Conservation (phyloP, 1,140 invertebrate species). For the Dryas iulia region DNA sequence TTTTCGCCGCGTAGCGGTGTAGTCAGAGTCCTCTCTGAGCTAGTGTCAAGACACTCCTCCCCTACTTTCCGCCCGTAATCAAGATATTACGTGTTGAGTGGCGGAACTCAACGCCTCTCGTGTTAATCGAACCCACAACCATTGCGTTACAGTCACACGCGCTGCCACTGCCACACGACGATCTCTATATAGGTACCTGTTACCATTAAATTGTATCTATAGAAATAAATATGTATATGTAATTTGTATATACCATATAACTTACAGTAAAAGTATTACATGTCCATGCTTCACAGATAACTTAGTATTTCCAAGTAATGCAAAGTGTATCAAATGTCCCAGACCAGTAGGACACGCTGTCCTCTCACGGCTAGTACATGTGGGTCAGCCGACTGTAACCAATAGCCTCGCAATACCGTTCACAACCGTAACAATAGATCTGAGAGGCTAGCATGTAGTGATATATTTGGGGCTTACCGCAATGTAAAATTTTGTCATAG, state of each 20-base stretch:
- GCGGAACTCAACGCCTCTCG: too few relatives aligned
- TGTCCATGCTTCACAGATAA: neutral
- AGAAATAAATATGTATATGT: too few relatives aligned
- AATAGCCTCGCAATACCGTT: slow-evolving; percentile 27
- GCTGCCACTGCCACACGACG: too few relatives aligned
- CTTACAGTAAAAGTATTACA: neutral
- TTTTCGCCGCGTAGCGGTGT: too few relatives aligned
- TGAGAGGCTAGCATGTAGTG: neutral
- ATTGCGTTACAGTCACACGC: too few relatives aligned
- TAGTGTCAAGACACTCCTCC: too few relatives aligned
- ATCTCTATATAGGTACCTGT: too few relatives aligned
- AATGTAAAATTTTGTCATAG: slow-evolving; percentile 5
- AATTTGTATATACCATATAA: neutral
- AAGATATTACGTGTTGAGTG: too few relatives aligned
- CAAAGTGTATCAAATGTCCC: slow-evolving; percentile 12
- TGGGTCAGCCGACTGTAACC: slow-evolving; percentile 38
- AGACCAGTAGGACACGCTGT: slow-evolving; percentile 15
- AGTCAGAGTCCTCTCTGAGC: too few relatives aligned
- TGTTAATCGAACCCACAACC: too few relatives aligned
- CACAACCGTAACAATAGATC: slow-evolving; percentile 32
- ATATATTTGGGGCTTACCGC: slow-evolving; percentile 8
- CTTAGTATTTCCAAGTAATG: slow-evolving; percentile 2
- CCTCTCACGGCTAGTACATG: slow-evolving; percentile 30
- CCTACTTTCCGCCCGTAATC: too few relatives aligned
- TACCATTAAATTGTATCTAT: too few relatives aligned